Evolutionary conservation across 1,140 invertebrate species (phyloP).

Genomic region (Meloidogyne chitwoodi): DNA sequence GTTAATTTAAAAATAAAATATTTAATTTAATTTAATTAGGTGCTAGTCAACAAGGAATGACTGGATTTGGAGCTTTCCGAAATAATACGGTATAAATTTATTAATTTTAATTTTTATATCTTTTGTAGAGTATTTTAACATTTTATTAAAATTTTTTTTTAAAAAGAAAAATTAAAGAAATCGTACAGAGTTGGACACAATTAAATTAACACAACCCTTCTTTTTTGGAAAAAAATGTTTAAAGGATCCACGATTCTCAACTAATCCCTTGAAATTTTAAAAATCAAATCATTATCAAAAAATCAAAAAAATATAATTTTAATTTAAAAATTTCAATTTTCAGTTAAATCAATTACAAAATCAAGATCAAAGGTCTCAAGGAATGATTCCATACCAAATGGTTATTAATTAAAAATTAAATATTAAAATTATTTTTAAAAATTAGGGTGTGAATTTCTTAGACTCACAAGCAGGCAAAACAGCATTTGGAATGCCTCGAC

Average conservation of each 20-base stretch:
- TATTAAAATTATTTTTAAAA: background rate
- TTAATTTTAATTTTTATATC: no score
- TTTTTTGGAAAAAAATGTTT: no score
- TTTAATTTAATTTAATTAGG: constrained; percentile 27
- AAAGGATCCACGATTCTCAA: no score
- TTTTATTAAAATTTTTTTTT: no score
- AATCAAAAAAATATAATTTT: background rate
- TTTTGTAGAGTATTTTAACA: no score
- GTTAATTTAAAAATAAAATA: constrained; percentile 21
- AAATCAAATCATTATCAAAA: background rate
- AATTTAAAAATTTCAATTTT: background rate
- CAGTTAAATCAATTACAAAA: constrained; percentile 30
- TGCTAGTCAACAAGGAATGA: constrained; percentile 56
- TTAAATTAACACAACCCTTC: no score
- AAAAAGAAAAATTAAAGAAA: no score
- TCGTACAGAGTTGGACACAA: no score
- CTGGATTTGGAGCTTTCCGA: constrained; percentile 59
- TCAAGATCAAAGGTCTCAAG: constrained; percentile 48
- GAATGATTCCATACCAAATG: constrained; percentile 60
- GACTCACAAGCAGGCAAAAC: constrained; percentile 59
- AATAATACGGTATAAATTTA: constrained; percentile 57
- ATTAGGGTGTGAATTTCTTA: constrained; percentile 56
- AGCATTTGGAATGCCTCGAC: constrained; percentile 48
- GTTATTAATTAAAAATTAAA: background rate
- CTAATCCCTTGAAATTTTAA: no score